Percentiles rank a stretch among this genome's conserved stretches.
phyloP scores from a whole-genome alignment of 2,888 invertebrate species.

The Spilarctia lutea region DNA sequence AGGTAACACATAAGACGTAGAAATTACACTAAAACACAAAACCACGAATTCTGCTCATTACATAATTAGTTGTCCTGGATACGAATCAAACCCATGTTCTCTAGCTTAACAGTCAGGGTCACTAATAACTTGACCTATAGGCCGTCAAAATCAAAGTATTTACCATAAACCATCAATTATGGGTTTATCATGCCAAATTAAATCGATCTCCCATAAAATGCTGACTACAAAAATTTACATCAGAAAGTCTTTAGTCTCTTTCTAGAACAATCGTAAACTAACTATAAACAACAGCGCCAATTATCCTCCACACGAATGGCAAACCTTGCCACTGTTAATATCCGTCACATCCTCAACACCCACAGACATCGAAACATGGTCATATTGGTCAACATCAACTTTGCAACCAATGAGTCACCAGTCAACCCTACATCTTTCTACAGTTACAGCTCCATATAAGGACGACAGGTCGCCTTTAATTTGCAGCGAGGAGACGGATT shows the following conservation, averaged over 20 bases:
- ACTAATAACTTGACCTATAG: too few species aligned
- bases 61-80: too few species aligned
- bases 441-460: constrained; percentile 17
- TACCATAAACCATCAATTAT: background rate
- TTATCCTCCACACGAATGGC: background rate
- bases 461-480: constrained; percentile 8
- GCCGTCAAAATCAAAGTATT: background rate
- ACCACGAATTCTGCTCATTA: too few species aligned
- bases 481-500: constrained; percentile 64
- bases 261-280: background rate
- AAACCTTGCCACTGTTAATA: constrained; percentile 5
- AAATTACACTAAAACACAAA: too few species aligned
- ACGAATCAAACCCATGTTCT: too few species aligned
- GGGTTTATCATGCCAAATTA: background rate
- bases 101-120: too few species aligned
- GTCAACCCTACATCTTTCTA: constrained; percentile 12
- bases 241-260: background rate
- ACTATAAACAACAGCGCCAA: background rate
- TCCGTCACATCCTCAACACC: constrained; percentile 17
- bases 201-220: background rate
- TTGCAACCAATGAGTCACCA: constrained; percentile 21
- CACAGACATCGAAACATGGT: constrained; percentile 18
- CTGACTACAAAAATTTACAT: background rate
- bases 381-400: constrained; percentile 8
- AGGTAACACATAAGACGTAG: too few species aligned